Evolutionary conservation across 2,113 vertebrate species (phyloP).

Genomic region (Natator depressus): DNA sequence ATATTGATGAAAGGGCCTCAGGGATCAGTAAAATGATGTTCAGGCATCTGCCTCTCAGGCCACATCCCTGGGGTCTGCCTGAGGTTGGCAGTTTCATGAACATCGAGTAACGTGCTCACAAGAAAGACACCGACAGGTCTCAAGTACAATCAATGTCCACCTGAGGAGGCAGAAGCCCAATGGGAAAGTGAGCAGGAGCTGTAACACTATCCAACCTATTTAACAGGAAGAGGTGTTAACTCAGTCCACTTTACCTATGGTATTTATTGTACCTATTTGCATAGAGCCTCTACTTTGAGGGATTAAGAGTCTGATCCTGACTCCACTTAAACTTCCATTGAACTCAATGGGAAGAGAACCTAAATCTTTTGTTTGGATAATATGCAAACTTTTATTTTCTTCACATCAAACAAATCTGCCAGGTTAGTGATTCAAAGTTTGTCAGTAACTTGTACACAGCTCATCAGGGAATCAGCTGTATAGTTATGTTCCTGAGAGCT

Average conservation of each 20-base stretch:
- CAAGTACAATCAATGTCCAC: not conserved
- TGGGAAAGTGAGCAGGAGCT: not conserved
- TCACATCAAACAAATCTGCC: not conserved
- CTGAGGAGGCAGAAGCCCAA: not conserved
- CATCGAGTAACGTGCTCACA: not conserved
- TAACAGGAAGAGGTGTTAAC: not conserved
- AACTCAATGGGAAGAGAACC: not conserved
- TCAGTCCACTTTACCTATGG: not conserved
- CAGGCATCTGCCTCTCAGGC: constrained; percentile 45
- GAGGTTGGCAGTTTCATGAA: constrained; percentile 3
- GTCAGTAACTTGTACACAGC: constrained; percentile 1
- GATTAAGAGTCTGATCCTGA: not conserved
- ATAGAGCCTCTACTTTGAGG: not conserved
- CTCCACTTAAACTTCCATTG: not conserved
- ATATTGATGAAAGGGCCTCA: not conserved
- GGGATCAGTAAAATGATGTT: constrained; percentile 27
- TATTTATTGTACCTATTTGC: not conserved
- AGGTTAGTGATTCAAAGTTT: constrained; percentile 61
- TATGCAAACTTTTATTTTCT: constrained; percentile 50
- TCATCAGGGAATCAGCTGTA: constrained; percentile 19
- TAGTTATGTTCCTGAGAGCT: constrained; percentile 20
- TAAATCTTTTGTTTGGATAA: constrained; percentile 11
- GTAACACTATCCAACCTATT: not conserved
- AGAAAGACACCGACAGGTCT: accelerated
- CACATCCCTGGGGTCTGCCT: not conserved